Conservation (phyloP, 2,888 invertebrate genomes). For the Rhaphigaster nebulosa region DNA sequence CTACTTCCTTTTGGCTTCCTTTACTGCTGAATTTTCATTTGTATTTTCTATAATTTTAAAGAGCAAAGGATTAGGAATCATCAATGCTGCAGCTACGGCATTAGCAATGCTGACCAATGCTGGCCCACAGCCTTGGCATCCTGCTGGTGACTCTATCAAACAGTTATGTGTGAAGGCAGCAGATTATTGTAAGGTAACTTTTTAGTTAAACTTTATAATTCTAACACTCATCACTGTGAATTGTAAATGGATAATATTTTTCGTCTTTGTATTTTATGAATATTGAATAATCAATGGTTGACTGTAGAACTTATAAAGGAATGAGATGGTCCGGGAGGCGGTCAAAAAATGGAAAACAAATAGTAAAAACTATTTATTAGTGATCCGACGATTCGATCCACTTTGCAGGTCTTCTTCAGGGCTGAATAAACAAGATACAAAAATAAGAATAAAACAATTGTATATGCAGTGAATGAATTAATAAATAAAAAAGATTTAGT, state of each 20-base stretch:
- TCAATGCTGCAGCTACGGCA: constrained; percentile 86
- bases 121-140: constrained; percentile 87
- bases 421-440: no score
- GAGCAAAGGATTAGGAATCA: constrained; percentile 81
- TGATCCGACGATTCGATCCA: no score
- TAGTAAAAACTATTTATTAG: no score
- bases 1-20: background rate
- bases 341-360: no score
- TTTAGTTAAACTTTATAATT: background rate
- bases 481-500: no score
- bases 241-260: background rate
- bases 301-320: no score
- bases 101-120: constrained; percentile 85
- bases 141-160: constrained; percentile 77
- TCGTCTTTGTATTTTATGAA: background rate
- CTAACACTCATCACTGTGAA: background rate
- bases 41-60: constrained; percentile 67
- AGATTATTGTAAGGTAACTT: constrained; percentile 76
- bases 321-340: no score
- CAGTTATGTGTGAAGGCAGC: constrained; percentile 75
- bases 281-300: no score
- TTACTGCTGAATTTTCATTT: background rate
- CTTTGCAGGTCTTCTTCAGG: no score
- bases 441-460: no score
- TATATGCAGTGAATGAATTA: no score